Percentiles rank a stretch among this genome's conserved stretches.
Evolutionary conservation across 2,113 vertebrate genomes (phyloP).

Genomic region (Labeo rohita): DNA sequence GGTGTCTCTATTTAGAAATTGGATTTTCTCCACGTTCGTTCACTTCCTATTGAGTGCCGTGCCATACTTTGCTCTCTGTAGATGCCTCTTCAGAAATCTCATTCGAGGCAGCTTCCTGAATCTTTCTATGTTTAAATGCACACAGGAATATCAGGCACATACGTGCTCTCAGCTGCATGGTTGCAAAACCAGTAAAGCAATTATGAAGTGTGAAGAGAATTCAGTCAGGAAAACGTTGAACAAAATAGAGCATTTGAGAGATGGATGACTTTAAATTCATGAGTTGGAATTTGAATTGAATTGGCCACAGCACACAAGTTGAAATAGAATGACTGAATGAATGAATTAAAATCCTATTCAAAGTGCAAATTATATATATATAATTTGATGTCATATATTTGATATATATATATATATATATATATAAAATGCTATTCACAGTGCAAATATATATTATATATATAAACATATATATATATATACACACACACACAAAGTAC

Average conservation of each 20-base stretch:
- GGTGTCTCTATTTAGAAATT: conserved; percentile 23
- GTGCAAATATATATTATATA: no score
- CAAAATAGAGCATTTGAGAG: not conserved
- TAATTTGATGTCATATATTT: no score
- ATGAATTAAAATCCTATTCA: not conserved
- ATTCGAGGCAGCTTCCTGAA: not conserved
- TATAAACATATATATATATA: no score
- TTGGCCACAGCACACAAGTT: not conserved
- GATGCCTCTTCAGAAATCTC: conserved; percentile 14
- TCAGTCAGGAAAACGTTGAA: not conserved
- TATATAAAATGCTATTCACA: no score
- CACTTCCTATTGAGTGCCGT: not conserved
- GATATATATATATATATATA: no score
- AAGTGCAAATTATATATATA: no score
- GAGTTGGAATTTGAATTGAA: not conserved
- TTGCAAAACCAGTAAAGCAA: not conserved
- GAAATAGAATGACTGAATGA: not conserved
- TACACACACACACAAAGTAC: no score
- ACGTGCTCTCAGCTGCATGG: not conserved
- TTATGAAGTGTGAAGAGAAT: conserved; percentile 4
- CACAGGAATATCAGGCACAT: not conserved
- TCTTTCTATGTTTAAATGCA: not conserved
- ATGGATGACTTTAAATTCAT: not conserved
- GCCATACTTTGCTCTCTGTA: conserved; percentile 27
- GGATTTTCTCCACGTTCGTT: conserved; percentile 32